phyloP scores from a whole-genome alignment of 2,888 invertebrate genomes.

The Drosophila fungiperda region DNA sequence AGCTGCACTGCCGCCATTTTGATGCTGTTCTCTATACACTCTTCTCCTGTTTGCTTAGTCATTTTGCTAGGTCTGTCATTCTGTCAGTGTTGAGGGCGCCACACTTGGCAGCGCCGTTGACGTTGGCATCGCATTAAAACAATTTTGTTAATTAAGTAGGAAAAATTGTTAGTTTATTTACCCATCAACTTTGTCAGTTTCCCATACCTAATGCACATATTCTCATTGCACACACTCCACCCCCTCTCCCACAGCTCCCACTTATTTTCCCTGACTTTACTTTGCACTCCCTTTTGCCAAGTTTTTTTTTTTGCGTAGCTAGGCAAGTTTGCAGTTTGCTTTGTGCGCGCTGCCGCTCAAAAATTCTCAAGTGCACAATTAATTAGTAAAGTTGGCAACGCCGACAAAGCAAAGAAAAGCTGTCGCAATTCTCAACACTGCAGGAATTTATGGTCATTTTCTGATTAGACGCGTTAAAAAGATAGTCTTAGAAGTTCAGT shows the following conservation, averaged over 20 bases:
- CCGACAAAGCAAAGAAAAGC: slow-evolving; percentile 26
- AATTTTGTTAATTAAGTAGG: slow-evolving; percentile 80
- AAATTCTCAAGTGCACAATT: slow-evolving; percentile 80
- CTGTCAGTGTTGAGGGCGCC: slow-evolving; percentile 35
- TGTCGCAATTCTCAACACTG: slow-evolving; percentile 27
- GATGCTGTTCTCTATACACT: slow-evolving; percentile 32
- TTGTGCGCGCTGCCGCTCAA: slow-evolving; percentile 61
- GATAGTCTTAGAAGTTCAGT: slow-evolving; percentile 32
- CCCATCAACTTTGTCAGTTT: slow-evolving; percentile 74
- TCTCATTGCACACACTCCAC: slow-evolving; percentile 25
- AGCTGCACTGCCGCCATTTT: slow-evolving; percentile 51
- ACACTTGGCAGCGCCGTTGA: slow-evolving; percentile 56
- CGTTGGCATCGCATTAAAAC: slow-evolving; percentile 69
- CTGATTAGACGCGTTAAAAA: slow-evolving; percentile 59
- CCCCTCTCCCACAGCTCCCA: not conserved
- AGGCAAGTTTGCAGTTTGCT: slow-evolving; percentile 68
- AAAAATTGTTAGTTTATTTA: slow-evolving; percentile 81
- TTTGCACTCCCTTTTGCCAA: slow-evolving; percentile 41
- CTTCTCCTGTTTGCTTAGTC: slow-evolving; percentile 68
- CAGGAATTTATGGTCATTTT: slow-evolving; percentile 65
- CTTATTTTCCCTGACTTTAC: slow-evolving; percentile 4
- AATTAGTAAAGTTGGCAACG: slow-evolving; percentile 74
- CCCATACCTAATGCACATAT: slow-evolving; percentile 48
- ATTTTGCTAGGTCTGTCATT: slow-evolving; percentile 54
- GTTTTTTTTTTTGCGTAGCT: slow-evolving; percentile 50